phyloP scores from a whole-genome alignment of 1,140 invertebrate species.

The Trachymyrmex septentrionalis region DNA sequence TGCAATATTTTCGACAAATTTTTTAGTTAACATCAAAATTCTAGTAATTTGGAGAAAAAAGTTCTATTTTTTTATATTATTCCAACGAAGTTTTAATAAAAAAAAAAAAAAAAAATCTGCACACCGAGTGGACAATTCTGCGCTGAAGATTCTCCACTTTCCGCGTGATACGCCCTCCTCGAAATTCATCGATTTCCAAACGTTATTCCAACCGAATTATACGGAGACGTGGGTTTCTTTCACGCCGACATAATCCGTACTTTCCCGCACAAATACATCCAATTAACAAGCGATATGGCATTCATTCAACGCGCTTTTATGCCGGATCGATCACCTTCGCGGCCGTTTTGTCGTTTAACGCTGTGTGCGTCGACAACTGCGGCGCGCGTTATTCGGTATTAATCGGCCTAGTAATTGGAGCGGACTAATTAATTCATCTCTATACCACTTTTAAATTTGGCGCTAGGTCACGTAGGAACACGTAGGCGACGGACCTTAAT shows the following conservation, averaged over 20 bases:
- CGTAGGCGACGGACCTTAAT: slow-evolving; percentile 26
- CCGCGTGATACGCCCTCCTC: background rate
- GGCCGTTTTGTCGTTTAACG: slow-evolving; percentile 59
- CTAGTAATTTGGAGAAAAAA: background rate
- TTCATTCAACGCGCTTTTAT: slow-evolving; percentile 44
- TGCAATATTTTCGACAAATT: slow-evolving; percentile 17
- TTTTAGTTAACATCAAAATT: background rate
- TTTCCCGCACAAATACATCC: slow-evolving; percentile 40
- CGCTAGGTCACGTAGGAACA: slow-evolving; percentile 31
- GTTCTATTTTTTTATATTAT: background rate
- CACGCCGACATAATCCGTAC: slow-evolving; percentile 19
- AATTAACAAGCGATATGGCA: slow-evolving; percentile 52
- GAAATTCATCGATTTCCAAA: slow-evolving; percentile 18
- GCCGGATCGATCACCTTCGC: slow-evolving; percentile 40
- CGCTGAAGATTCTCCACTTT: background rate
- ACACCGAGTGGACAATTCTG: background rate
- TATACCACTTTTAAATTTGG: slow-evolving; percentile 59
- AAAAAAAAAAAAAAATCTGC: background rate
- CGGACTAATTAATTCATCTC: slow-evolving; percentile 59
- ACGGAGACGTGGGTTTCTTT: slow-evolving; percentile 22
- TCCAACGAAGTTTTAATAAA: background rate
- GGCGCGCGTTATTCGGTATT: slow-evolving; percentile 37
- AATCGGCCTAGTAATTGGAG: slow-evolving; percentile 56
- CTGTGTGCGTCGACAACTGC: slow-evolving; percentile 46
- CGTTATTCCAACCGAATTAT: slow-evolving; percentile 13